Percentiles rank a stretch among this genome's conserved stretches.
Evolutionary conservation across 2,888 invertebrate genomes (phyloP).

Genomic region (Chalcosyrphus nemorum): DNA sequence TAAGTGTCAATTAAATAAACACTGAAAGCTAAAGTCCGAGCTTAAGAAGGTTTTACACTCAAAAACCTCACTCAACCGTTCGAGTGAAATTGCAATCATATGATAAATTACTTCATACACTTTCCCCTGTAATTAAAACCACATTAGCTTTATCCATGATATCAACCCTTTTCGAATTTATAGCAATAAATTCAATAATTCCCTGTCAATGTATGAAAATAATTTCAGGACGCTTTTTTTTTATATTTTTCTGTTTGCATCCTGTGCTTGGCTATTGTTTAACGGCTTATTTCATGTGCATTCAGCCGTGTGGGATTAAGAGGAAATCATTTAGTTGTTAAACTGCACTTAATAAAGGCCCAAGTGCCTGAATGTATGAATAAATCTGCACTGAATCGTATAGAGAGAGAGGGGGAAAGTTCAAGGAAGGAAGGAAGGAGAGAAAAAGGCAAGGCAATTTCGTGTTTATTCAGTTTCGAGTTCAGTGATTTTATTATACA

Average conservation of each 20-base stretch:
- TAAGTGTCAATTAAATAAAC: no score
- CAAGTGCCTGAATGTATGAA: slow-evolving; percentile 65
- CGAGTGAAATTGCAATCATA: background rate
- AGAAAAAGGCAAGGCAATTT: slow-evolving; percentile 56
- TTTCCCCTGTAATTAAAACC: background rate
- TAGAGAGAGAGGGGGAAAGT: slow-evolving; percentile 9
- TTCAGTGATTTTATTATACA: slow-evolving; percentile 70
- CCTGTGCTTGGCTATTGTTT: slow-evolving; percentile 51
- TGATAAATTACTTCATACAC: background rate
- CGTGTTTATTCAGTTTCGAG: slow-evolving; percentile 70
- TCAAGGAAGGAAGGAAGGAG: slow-evolving; percentile 21
- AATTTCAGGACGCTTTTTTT: slow-evolving; percentile 27
- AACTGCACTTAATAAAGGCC: slow-evolving; percentile 71
- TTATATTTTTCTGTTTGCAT: slow-evolving; percentile 10
- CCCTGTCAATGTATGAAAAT: slow-evolving; percentile 10
- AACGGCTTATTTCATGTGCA: slow-evolving; percentile 60
- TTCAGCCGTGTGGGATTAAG: slow-evolving; percentile 58
- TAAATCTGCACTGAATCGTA: slow-evolving; percentile 68
- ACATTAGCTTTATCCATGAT: slow-evolving; percentile 12
- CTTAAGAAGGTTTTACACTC: no score
- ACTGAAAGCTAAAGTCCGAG: no score
- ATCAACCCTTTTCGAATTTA: background rate
- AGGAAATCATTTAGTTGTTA: slow-evolving; percentile 73
- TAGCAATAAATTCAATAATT: slow-evolving; percentile 26
- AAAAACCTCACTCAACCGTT: background rate